A percentile compares a stretch with the other conserved stretches of the same genome.
These are phyloP conservation scores for Malacosoma neustria DNA, from an alignment of 2,888 invertebrate genomes.

Conservation along the genomic window DNA sequence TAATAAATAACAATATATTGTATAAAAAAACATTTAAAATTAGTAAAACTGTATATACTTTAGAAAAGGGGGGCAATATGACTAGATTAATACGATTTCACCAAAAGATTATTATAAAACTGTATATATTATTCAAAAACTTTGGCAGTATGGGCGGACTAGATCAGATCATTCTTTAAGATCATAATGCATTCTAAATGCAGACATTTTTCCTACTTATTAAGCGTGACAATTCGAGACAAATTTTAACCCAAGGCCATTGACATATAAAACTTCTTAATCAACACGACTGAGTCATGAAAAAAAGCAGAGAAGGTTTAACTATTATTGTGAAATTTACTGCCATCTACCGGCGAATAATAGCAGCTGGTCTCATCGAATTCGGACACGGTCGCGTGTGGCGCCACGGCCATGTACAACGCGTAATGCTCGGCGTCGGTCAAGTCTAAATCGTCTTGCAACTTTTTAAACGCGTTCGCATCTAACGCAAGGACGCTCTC, in stretches of 20 bases:
- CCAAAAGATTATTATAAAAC: neutral
- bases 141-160: slow-evolving; percentile 13
- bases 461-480: slow-evolving; percentile 47
- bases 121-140: slow-evolving; percentile 4
- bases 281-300: too few relatives aligned
- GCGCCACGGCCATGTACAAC: slow-evolving; percentile 89
- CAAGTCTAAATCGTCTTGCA: slow-evolving; percentile 78
- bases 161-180: neutral
- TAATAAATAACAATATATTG: neutral
- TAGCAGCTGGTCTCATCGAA: slow-evolving; percentile 92
- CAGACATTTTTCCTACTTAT: too few relatives aligned
- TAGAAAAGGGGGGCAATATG: neutral
- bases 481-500: slow-evolving; percentile 65
- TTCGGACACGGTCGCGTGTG: slow-evolving; percentile 89
- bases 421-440: slow-evolving; percentile 94
- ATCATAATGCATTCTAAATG: neutral
- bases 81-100: neutral
- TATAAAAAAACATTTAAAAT: neutral
- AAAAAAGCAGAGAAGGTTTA: too few relatives aligned
- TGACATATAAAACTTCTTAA: too few relatives aligned
- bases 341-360: slow-evolving; percentile 88
- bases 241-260: too few relatives aligned
- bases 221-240: too few relatives aligned
- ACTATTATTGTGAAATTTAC: slow-evolving; percentile 69
- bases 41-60: too few relatives aligned